Evolutionary conservation across 2,113 vertebrate species (phyloP).

Genomic region (Larimichthys crocea): DNA sequence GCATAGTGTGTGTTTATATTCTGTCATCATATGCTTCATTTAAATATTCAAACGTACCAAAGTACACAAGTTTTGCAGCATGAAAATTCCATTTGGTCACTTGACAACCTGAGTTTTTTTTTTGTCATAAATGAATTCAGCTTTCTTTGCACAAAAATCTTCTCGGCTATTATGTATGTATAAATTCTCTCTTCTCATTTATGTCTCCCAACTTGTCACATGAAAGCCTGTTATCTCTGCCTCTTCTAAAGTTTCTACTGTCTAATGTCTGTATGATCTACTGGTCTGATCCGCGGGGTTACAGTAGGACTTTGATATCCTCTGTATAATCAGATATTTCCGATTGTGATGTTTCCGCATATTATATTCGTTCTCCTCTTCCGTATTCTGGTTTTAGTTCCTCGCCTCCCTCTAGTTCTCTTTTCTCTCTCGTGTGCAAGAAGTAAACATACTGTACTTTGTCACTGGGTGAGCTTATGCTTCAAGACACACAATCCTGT

Average conservation of each 20-base stretch:
- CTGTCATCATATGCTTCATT: conserved; percentile 2
- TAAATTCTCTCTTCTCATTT: conserved; percentile 43
- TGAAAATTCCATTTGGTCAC: conserved; percentile 30
- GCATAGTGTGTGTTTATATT: neutral
- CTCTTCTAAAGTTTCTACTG: conserved; percentile 39
- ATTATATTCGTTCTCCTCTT: conserved; percentile 27
- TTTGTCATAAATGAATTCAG: conserved; percentile 39
- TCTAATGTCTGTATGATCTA: conserved; percentile 59
- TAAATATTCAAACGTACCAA: conserved; percentile 10
- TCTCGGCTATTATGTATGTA: conserved; percentile 36
- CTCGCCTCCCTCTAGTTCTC: conserved; percentile 5
- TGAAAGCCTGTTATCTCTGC: conserved; percentile 62
- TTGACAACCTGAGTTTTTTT: conserved; percentile 52
- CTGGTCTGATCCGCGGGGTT: conserved; percentile 61
- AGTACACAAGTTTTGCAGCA: neutral
- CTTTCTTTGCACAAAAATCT: conserved; percentile 36
- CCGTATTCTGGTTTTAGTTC: conserved; percentile 12
- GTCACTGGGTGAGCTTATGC: conserved; percentile 69
- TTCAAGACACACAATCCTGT: conserved; percentile 83
- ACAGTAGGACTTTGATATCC: conserved; percentile 54
- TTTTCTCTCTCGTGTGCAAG: conserved; percentile 33
- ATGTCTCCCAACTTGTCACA: conserved; percentile 69
- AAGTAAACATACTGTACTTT: conserved; percentile 65
- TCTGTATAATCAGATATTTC: conserved; percentile 61
- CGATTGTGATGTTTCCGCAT: conserved; percentile 38